Percentiles rank a stretch among this genome's conserved stretches.
phyloP scores from a whole-genome alignment of 1,140 invertebrate genomes.

The Aphelinus atriplicis region DNA sequence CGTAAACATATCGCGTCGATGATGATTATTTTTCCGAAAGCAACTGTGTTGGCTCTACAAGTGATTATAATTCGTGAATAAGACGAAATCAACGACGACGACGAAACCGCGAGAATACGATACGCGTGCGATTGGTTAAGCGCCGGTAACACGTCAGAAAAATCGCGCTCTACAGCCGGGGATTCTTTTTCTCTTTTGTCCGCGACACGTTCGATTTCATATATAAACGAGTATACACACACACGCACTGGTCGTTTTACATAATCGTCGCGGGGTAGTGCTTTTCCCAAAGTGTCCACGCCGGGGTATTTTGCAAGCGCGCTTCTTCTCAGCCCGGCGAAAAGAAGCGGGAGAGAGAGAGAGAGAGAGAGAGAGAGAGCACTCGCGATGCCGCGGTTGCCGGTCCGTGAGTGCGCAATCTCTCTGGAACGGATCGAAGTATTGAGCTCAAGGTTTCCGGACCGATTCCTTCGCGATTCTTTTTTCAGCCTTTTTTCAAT shows the following conservation, averaged over 20 bases:
- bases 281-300: conserved; percentile 13
- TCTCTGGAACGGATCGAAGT: conserved; percentile 57
- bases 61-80: too few relatives aligned
- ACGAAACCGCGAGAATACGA: too few relatives aligned
- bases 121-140: too few relatives aligned
- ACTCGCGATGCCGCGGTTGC: conserved; percentile 34
- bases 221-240: neutral
- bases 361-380: conserved; percentile 22
- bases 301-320: conserved; percentile 24
- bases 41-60: too few relatives aligned
- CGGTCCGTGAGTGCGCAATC: conserved; percentile 47
- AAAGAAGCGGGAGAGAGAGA: conserved; percentile 7
- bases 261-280: neutral
- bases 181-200: neutral
- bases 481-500: conserved; percentile 13
- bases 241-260: neutral
- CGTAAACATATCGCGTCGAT: too few relatives aligned
- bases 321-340: conserved; percentile 7
- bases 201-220: conserved; percentile 14
- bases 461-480: conserved; percentile 19
- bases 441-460: conserved; percentile 55
- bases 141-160: too few relatives aligned
- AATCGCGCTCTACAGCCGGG: too few relatives aligned
- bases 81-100: too few relatives aligned
- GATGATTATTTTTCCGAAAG: too few relatives aligned